Base-by-base conservation (phyloP, 2,797 vertebrate genomes). In the Siniperca obscura region DNA sequence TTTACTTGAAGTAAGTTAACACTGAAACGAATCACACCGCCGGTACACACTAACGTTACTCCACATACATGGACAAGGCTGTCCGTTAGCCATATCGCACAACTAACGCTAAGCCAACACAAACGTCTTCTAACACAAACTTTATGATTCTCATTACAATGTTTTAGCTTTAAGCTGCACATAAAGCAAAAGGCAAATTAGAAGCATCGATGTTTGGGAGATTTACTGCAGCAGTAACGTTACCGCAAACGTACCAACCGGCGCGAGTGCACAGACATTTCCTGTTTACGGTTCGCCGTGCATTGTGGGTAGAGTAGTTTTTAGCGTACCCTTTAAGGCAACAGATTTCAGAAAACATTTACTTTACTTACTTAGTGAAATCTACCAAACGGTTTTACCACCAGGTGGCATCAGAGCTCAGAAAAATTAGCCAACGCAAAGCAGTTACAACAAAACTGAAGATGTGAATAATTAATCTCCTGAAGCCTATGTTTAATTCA, bases 281-380 rank as follows among this genome's bases (percentile, higher is more conserved):
- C 94, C 95, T 93, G 91, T 91, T 93, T 92, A 76, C 55, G 6
- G 2, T 11, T 12, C 19, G 60, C 61, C 19, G 10, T 80, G 94
- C 78, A 90, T 91, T 93, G 10, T 95, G 95, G 95, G 94, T 85
- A 91, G 3, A 0, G 89, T 90, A 91, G 93, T 91, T 82, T 76
- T 42, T 27, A 17, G 25, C 0, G 0, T 1, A 1, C 0, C 2
- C 2, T 53, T 25, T 6, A 1, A 2, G 17, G 2, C 34, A 69
- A 36, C 1, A 44, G 11, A 19, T 59, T 46, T 38, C 6, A 30
- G 8, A 36, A 36, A 36, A 36, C 34, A 4, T 36, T 36, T 27
- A 27, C 27, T 27, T 36, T 42, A 5, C 0, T 64, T 42, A 16
- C 7, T 75, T 70, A 0, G 12, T 40, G 30, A 69, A 75, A 71